Conservation (phyloP, 2,797 vertebrate genomes). For the Takifugu rubripes region DNA sequence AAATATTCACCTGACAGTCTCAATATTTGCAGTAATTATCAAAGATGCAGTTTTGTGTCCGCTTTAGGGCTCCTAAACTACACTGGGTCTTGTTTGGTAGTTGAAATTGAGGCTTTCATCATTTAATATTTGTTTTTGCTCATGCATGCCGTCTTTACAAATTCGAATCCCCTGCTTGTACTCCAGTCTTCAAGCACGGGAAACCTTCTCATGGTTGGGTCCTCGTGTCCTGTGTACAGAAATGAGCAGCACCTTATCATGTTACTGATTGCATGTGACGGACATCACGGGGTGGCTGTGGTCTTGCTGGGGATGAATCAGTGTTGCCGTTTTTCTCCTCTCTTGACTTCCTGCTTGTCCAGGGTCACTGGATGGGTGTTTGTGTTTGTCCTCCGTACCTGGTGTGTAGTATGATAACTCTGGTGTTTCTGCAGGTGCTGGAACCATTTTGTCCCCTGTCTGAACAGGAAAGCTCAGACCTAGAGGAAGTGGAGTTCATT, state of each 20-base stretch:
- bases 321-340: constrained; percentile 22
- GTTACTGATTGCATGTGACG: constrained; percentile 46
- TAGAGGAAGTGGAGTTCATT: constrained; percentile 51
- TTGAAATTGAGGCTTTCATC: too few species aligned
- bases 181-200: constrained; percentile 50
- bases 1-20: too few species aligned
- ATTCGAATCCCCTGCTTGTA: constrained; percentile 7
- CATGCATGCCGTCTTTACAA: too few species aligned
- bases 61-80: too few species aligned
- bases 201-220: constrained; percentile 33
- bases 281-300: constrained; percentile 30
- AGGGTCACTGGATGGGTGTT: background rate
- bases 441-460: constrained; percentile 71
- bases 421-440: constrained; percentile 81
- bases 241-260: constrained; percentile 25
- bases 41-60: too few species aligned
- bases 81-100: too few species aligned
- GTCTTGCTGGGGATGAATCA: constrained; percentile 16
- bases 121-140: too few species aligned
- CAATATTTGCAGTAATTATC: too few species aligned
- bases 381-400: constrained; percentile 13
- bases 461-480: constrained; percentile 62
- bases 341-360: constrained; percentile 2
- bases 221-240: constrained; percentile 32
- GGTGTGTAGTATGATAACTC: constrained; percentile 59